Base-by-base conservation (phyloP, 1,140 invertebrate genomes). In the Thrips palmi region DNA sequence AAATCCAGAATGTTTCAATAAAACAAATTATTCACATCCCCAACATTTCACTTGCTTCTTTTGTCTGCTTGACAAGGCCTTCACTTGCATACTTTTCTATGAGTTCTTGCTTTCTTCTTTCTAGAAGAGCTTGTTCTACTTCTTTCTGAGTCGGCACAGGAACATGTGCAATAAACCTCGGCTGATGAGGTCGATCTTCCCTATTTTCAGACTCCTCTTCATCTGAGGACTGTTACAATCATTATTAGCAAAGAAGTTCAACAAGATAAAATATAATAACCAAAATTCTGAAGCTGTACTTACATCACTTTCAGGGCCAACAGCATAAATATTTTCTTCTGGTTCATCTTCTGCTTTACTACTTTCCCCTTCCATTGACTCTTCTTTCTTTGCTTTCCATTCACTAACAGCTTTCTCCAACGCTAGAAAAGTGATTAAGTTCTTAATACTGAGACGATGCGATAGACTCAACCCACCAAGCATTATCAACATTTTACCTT, bases 61-160 rank as follows among this genome's bases (percentile, higher is more conserved):
- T 34, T 10, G 28, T 24, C 14, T 41, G 40, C 7, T 20, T 17
- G 2, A 22, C 10, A 3, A 41, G 24, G n/a, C 7, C 32, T 14
- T 37, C 34, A 20, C 43, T 45, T 2, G 43, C 40, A 31, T 50
- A 50, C 22, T 36, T 41, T 14, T 45, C 41, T 15, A 51, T 37
- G 3, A 51, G 57, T 56, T 94, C 87, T 57, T 79, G 74, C 55
- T 97, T 96, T 53, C 87, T 85, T 47, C 83, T 70, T 45, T 70
- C 65, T 0, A 97, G 59, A 21, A 97, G 59, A 0, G 86, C 88
- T 49, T 86, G 76, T 54, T 94, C 84, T 34, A 97, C 77, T 47
- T 91, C 83, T 53, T 77, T 71, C 51, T 91, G 86, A 12, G 78
- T 76, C 1, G 86, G 86, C 32, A 92, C 81, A 7, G 82, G 69